Base-by-base conservation (phyloP, 2,888 invertebrate genomes). In the Pristionchus maxplancki region DNA sequence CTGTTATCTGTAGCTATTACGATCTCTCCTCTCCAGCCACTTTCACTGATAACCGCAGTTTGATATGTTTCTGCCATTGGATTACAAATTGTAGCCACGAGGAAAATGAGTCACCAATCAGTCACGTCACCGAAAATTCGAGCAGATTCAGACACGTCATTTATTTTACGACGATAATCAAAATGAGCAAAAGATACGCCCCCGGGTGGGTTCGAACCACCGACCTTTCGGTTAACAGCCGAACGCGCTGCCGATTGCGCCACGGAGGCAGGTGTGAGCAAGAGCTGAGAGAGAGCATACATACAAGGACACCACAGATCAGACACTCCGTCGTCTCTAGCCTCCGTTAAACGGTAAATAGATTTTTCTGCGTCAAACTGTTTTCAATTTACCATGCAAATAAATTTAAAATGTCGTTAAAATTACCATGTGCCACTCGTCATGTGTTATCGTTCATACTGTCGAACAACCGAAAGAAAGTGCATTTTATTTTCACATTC, bases 161-260 rank as follows among this genome's bases (percentile, higher is more conserved):
- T 9, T 9, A 20, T 58, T 24, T n/a, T 58, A n/a, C 20, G 24
- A n/a, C n/a, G 20, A n/a, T 9, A 58, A 24, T n/a, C 24, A 8
- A 58, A 58, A 58, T 9, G 24, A 20, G 53, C 82, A 83, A 85
- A 84, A 85, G 13, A 13, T 85, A 85, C 92, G 93, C 96, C 97
- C 86, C 98, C 97, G 93, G 93, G 94, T 94, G 94, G 94, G 93
- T 93, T 94, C 91, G 94, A 94, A 94, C 94, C 93, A 94, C 93
- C 93, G 93, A 94, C 93, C 94, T 94, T 93, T 94, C 93, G 93
- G 93, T 94, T 94, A 94, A 94, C 94, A 94, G 94, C 93, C 94
- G 93, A 94, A 94, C 93, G 94, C 94, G 94, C 94, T 93, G 90
- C 90, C 90, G 90, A 91, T 91, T 90, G 90, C 91, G 90, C 91